Conservation (phyloP, 2,797 vertebrate species). For the Hirundo rustica region DNA sequence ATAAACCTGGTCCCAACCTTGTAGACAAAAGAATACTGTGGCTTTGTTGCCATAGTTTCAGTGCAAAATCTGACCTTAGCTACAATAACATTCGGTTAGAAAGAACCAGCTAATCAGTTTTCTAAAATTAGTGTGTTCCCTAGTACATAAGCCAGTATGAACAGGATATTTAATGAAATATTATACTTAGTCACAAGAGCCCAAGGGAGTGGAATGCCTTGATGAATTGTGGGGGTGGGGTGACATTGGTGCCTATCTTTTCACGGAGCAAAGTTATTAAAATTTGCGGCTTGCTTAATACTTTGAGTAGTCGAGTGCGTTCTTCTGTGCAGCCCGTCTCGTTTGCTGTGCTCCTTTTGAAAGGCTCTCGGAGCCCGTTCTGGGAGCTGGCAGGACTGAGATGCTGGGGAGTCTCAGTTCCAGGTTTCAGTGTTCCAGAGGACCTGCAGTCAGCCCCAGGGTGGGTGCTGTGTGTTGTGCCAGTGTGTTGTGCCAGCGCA, state of each 20-base stretch:
- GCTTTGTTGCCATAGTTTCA: slow-evolving; percentile 81
- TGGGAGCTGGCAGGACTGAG: neutral
- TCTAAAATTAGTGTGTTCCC: slow-evolving; percentile 81
- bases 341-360: neutral
- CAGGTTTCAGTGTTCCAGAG: neutral
- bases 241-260: slow-evolving; percentile 44
- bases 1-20: slow-evolving; percentile 67
- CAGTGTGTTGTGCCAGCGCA: neutral
- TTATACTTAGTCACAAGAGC: slow-evolving; percentile 68
- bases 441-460: neutral
- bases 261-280: slow-evolving; percentile 16
- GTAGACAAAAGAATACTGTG: slow-evolving; percentile 66
- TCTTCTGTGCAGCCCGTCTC: neutral
- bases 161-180: slow-evolving; percentile 77
- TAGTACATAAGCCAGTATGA: slow-evolving; percentile 74
- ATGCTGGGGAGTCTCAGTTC: neutral
- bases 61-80: slow-evolving; percentile 79
- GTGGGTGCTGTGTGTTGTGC: neutral
- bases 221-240: slow-evolving; percentile 49
- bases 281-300: slow-evolving; percentile 15
- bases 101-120: slow-evolving; percentile 80
- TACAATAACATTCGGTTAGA: slow-evolving; percentile 76
- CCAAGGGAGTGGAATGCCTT: slow-evolving; percentile 67
- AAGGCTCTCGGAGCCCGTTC: neutral
- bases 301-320: neutral